A percentile compares a stretch with the other conserved stretches of the same genome.
Conservation (phyloP, 2,888 invertebrate genomes). For the Diaphora mendica region DNA sequence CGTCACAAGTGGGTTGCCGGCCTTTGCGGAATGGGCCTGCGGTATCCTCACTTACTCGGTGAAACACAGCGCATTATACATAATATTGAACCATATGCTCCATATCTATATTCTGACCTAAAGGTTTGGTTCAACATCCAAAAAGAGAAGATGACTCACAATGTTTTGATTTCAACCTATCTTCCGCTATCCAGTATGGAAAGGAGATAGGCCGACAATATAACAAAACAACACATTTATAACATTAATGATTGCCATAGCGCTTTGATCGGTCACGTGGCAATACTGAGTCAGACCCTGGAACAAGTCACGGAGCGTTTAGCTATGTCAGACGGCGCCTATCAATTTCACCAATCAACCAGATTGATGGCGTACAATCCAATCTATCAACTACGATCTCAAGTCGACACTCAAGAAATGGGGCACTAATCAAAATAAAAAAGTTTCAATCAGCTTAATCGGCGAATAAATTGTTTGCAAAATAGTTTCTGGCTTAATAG, state of each 20-base stretch:
- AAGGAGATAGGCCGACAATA: background rate
- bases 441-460: slow-evolving; percentile 49
- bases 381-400: slow-evolving; percentile 60
- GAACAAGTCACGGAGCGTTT: slow-evolving; percentile 42
- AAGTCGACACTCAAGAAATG: slow-evolving; percentile 55
- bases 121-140: background rate
- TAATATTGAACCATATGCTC: too few species aligned
- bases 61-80: too few species aligned
- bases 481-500: slow-evolving; percentile 11
- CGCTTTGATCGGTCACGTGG: slow-evolving; percentile 29
- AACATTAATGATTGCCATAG: background rate
- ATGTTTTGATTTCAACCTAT: background rate
- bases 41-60: too few species aligned
- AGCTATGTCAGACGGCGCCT: slow-evolving; percentile 75
- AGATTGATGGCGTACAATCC: slow-evolving; percentile 71
- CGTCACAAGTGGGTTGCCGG: too few species aligned
- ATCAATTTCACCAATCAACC: slow-evolving; percentile 78
- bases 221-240: background rate
- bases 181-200: slow-evolving; percentile 7
- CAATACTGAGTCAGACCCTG: slow-evolving; percentile 39
- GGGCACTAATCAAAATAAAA: slow-evolving; percentile 55
- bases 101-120: background rate
- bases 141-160: background rate
- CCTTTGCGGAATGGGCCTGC: too few species aligned
- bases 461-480: slow-evolving; percentile 19